Base-by-base conservation (phyloP, 2,888 invertebrate genomes). In the Eilema caniola region DNA sequence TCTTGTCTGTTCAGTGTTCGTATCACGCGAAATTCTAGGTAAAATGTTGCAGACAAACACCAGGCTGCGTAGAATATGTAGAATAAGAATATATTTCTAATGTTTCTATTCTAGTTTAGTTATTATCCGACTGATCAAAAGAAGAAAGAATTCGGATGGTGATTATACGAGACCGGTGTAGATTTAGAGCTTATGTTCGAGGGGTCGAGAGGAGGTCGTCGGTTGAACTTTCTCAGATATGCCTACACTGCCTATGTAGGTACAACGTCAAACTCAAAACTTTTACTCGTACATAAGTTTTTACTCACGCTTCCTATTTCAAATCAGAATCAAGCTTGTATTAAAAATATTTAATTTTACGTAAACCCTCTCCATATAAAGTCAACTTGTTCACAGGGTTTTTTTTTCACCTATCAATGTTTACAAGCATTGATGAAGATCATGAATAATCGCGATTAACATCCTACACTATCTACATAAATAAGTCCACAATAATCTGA, bases 21-120 rank as follows among this genome's bases (percentile, higher is more conserved):
- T 74, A 70, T 67, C 67, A 78, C 61, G 33, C 69, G 33, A 59
- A 76, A 69, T 76, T 81, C 77, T 74, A 75, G 70, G 82, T 77
- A 81, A 77, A 71, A 72, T 53, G 57, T 62, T 75, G 56, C n/a
- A 71, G 77, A 81, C 79, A 80, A 80, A 81, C 77, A 71, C 28
- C 56, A 31, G 66, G 70, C 65, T 65, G 56, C 37, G 47, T 24
- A 24, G 33, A 66, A 31, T 12, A 59, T 31, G 12, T 57, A 24
- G 10, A n/a, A 14, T 28, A 56, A 31, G 11, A 23, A 23, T 33
- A 12, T 33, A 12, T 33, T 31, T 62, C 62, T 62, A 62, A 62
- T 53, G 62, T 62, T 24, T 63, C 53, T 65, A 8, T 23, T 67
- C 25, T 28, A n/a, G 28, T 61, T 28, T 28, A 60, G 28, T 28